A percentile compares a stretch with the other conserved stretches of the same genome.
Conservation (phyloP, 2,888 invertebrate species). For the Ceramica pisi region DNA sequence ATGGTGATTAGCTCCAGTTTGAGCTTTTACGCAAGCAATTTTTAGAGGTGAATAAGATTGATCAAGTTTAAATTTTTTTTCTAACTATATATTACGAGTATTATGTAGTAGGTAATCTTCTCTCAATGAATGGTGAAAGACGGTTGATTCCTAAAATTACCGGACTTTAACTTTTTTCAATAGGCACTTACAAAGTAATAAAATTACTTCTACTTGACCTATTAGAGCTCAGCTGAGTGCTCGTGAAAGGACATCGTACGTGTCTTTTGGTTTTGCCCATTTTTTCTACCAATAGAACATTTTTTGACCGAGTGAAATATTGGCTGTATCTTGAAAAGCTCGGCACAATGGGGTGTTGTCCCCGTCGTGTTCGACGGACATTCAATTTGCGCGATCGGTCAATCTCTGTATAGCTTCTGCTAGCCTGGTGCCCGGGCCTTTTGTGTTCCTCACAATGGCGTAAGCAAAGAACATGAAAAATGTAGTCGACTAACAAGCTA, state of each 20-base stretch:
- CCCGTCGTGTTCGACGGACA: constrained; percentile 82
- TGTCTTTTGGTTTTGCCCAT: constrained; percentile 62
- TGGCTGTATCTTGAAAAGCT: constrained; percentile 82
- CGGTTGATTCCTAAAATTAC: not conserved
- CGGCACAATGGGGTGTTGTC: constrained; percentile 82
- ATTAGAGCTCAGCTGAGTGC: constrained; percentile 55
- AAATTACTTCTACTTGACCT: constrained; percentile 41
- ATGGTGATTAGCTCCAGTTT: no score
- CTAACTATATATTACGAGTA: no score
- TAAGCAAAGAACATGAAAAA: constrained; percentile 78
- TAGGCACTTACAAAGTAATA: constrained; percentile 29
- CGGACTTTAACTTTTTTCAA: constrained; percentile 13
- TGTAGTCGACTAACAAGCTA: constrained; percentile 70
- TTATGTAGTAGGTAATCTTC: no score
- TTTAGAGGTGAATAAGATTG: no score
- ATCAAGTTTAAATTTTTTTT: no score
- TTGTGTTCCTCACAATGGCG: constrained; percentile 84
- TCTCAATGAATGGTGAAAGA: not conserved
- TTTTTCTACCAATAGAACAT: constrained; percentile 70
- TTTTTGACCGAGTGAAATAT: constrained; percentile 81
- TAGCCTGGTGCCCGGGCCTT: constrained; percentile 80
- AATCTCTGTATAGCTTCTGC: constrained; percentile 83
- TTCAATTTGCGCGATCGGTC: constrained; percentile 89
- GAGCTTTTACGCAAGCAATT: not conserved
- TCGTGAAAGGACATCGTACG: constrained; percentile 59